Percentiles rank a stretch among this genome's conserved stretches.
phyloP scores from a whole-genome alignment of 2,113 vertebrate genomes.

The Rhea americana region DNA sequence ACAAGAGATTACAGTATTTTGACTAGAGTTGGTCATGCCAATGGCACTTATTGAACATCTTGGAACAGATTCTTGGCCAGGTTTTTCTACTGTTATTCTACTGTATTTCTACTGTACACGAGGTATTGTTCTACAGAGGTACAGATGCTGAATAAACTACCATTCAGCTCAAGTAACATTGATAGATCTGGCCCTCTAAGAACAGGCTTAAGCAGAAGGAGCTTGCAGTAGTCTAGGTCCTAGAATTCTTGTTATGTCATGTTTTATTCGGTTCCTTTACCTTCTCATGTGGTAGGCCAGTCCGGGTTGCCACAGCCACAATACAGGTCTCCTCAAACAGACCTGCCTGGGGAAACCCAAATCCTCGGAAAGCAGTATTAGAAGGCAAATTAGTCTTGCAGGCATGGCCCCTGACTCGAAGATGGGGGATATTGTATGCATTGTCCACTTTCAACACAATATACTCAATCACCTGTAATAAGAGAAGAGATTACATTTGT shows the following conservation, averaged over 20 bases:
- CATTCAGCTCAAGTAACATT: not conserved
- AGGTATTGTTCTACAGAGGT: not conserved
- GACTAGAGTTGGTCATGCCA: not conserved
- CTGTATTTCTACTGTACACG: no score
- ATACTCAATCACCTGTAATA: conserved; percentile 62
- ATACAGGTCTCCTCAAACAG: conserved; percentile 81
- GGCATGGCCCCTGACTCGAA: conserved; percentile 65
- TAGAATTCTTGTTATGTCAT: not conserved
- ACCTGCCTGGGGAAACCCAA: conserved; percentile 82
- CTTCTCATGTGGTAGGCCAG: conserved; percentile 65
- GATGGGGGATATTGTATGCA: conserved; percentile 82
- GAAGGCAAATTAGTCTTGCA: conserved; percentile 90
- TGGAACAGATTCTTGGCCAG: not conserved
- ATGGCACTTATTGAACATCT: not conserved
- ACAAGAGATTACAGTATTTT: not conserved
- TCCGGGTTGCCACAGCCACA: conserved; percentile 77
- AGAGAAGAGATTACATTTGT: not conserved
- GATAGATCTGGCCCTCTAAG: not conserved
- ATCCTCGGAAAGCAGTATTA: conserved; percentile 85
- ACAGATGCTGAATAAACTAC: not conserved
- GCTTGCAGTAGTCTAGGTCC: not conserved
- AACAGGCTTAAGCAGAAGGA: not conserved
- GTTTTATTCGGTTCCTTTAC: not conserved
- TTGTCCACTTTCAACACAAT: conserved; percentile 81
- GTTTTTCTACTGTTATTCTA: not conserved